Evolutionary conservation across 2,113 vertebrate genomes (phyloP).

Genomic region (Hemichromis elongatus): DNA sequence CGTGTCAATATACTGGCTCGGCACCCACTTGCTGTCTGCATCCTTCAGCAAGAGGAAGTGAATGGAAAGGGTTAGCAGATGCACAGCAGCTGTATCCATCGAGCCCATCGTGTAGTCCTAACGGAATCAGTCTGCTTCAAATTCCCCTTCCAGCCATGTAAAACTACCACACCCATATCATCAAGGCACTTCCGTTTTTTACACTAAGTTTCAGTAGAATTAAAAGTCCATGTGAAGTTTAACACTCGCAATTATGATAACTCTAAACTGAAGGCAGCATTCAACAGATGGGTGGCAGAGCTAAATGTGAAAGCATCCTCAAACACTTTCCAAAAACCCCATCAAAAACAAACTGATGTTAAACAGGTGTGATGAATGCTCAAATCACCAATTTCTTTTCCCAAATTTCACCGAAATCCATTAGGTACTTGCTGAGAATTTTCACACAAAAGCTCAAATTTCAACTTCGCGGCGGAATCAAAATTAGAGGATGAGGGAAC

Average conservation of each 20-base stretch:
- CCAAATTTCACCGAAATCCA: background rate
- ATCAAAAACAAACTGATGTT: background rate
- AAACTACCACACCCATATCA: background rate
- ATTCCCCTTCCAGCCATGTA: background rate
- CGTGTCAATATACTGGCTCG: background rate
- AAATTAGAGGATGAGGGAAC: background rate
- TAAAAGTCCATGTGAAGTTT: background rate
- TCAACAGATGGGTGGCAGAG: background rate
- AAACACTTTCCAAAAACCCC: background rate
- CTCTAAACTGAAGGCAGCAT: background rate
- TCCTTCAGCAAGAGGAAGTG: background rate
- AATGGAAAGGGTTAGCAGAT: background rate
- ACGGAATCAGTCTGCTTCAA: background rate
- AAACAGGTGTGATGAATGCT: background rate
- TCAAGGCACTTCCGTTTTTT: background rate
- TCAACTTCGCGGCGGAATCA: background rate
- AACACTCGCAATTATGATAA: background rate
- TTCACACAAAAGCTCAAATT: background rate
- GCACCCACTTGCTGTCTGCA: background rate
- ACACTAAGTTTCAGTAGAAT: background rate
- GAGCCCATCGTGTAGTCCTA: background rate
- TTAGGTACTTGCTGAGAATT: background rate
- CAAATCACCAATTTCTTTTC: background rate
- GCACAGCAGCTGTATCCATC: background rate
- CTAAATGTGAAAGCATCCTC: background rate